Evolutionary conservation across 2,888 invertebrate genomes (phyloP).

Genomic region (Ecdyonurus torrentis): DNA sequence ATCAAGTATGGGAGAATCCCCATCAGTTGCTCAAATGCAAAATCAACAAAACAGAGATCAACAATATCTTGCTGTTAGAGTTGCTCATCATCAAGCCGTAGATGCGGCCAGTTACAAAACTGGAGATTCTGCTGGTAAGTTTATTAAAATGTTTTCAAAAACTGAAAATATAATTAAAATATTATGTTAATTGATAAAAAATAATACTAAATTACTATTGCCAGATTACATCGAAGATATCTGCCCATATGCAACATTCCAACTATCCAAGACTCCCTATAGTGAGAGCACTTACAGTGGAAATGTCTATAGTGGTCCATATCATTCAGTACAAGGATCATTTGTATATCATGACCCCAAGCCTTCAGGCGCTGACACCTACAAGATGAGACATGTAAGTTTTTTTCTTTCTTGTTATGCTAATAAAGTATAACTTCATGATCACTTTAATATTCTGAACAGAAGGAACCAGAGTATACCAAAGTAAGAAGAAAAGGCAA

Average conservation of each 20-base stretch:
- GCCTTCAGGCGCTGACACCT: conserved; percentile 48
- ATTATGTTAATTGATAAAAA: too few relatives aligned
- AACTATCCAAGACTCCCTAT: conserved; percentile 63
- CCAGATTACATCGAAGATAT: conserved; percentile 79
- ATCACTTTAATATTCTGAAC: conserved; percentile 26
- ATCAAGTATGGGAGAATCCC: conserved; percentile 46
- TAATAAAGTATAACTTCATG: neutral
- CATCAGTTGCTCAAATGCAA: conserved; percentile 59
- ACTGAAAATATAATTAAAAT: neutral
- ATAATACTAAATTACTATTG: neutral
- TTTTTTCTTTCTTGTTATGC: neutral
- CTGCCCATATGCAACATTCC: conserved; percentile 85
- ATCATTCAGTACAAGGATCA: conserved; percentile 68
- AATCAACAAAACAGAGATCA: conserved; percentile 65
- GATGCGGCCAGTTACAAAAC: conserved; percentile 38
- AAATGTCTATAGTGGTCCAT: conserved; percentile 72
- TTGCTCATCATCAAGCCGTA: conserved; percentile 30
- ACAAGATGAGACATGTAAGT: conserved; percentile 52
- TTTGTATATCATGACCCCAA: conserved; percentile 84
- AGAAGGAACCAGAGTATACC: conserved; percentile 67
- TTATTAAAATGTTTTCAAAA: neutral
- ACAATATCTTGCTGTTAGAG: conserved; percentile 52
- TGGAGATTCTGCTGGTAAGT: conserved; percentile 14
- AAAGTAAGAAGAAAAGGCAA: conserved; percentile 71
- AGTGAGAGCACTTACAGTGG: conserved; percentile 84